Base-by-base conservation (phyloP, 2,888 invertebrate species). In the Hermaeophaga mercurialis region DNA sequence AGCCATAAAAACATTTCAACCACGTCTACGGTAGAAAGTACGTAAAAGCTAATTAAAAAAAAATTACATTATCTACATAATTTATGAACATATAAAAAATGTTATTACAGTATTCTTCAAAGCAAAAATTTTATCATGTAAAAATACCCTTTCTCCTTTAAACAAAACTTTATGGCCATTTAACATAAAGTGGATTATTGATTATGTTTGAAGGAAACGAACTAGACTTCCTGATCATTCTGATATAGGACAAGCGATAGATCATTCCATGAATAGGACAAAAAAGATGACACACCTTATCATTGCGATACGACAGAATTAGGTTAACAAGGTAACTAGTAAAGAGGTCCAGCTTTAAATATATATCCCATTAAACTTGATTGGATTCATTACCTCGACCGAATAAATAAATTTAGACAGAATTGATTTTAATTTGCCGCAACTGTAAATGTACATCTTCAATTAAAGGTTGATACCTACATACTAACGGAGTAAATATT, bases 181-280 rank as follows among this genome's bases (percentile, higher is more conserved):
- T n/a, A n/a, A n/a, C n/a, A n/a, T n/a, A n/a, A n/a, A n/a, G n/a
- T n/a, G n/a, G 43, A 43, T 8, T 43, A 43, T 43, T 26, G 43
- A 43, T 43, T 43, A 14, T 22, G 15, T 26, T 43, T 43, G 6
- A n/a, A 43, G 26, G 24, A 43, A 15, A 12, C 26, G 43, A 24
- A 43, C 24, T 43, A 26, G 14, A 26, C 26, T 43, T 43, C 12
- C 6, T 24, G 22, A 24, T 43, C 26, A 24, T n/a, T 43, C 43
- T 43, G 43, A 43, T 43, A 43, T 12, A 26, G 18, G 24, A 24
- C 24, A 43, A 24, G 43, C 43, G 43, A 43, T 43, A 24, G 22
- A 43, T 24, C 43, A 43, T 17, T 43, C 5, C 24, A 43, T 24
- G 43, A n/a, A 43, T 24, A 24, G 24, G 8, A 12, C 14, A 26